phyloP scores from a whole-genome alignment of 2,113 vertebrate species.

The Rhabdomys dilectus region DNA sequence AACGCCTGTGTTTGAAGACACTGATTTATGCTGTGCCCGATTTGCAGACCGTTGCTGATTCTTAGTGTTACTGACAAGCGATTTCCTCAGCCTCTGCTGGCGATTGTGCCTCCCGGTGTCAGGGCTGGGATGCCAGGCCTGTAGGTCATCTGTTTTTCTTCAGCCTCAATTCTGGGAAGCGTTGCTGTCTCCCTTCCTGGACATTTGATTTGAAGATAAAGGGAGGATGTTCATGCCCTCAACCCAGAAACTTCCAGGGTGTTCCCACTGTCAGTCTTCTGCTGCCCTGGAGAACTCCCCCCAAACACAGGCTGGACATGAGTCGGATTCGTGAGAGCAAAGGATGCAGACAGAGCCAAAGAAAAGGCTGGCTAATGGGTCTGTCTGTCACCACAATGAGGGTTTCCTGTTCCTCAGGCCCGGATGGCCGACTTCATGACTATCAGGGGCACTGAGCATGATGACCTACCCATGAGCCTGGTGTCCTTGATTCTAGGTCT shows the following conservation, averaged over 20 bases:
- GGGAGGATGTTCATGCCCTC: slow-evolving; percentile 54
- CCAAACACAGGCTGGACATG: not conserved
- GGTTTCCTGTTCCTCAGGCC: not conserved
- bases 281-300: slow-evolving; percentile 43
- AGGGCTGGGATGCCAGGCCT: not conserved
- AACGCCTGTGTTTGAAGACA: slow-evolving; percentile 27
- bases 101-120: not conserved
- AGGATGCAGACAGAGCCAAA: not conserved
- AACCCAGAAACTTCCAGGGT: slow-evolving; percentile 29
- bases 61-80: not conserved
- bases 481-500: not conserved
- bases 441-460: not conserved
- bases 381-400: not conserved
- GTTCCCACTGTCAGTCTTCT: slow-evolving; percentile 29
- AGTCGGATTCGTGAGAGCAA: not conserved
- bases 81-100: slow-evolving; percentile 18
- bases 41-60: not conserved
- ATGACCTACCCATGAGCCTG: too few species aligned
- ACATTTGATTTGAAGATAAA: slow-evolving; percentile 75
- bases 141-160: slow-evolving; percentile 61
- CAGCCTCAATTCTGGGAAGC: slow-evolving; percentile 72
- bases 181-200: slow-evolving; percentile 63
- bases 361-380: not conserved
- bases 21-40: not conserved
- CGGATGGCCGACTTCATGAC: not conserved